Conservation (phyloP, 2,888 invertebrate genomes). For the Drosophila borealis region DNA sequence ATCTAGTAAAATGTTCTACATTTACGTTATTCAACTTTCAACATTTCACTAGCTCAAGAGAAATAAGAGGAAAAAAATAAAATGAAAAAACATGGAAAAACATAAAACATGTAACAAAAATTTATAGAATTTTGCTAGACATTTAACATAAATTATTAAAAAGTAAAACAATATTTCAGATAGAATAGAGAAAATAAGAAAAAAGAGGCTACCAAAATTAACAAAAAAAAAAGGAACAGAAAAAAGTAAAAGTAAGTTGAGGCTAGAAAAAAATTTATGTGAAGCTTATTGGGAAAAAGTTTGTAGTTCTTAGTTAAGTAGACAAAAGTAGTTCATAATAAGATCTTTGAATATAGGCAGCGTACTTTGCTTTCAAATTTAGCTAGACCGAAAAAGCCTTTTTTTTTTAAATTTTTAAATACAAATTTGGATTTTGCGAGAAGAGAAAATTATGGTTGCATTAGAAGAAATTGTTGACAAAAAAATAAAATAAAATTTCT, state of each 20-base stretch:
- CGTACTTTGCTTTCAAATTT: slow-evolving; percentile 58
- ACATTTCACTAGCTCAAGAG: slow-evolving; percentile 34
- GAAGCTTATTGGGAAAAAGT: slow-evolving; percentile 53
- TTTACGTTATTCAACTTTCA: slow-evolving; percentile 37
- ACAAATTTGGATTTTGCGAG: slow-evolving; percentile 30
- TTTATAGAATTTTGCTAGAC: slow-evolving; percentile 30
- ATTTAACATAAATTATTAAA: slow-evolving; percentile 45
- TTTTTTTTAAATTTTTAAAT: slow-evolving; percentile 12
- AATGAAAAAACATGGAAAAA: slow-evolving; percentile 16
- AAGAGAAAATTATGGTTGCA: slow-evolving; percentile 30
- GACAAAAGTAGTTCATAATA: slow-evolving; percentile 58
- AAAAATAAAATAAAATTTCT: slow-evolving; percentile 9
- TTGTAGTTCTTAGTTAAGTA: slow-evolving; percentile 46
- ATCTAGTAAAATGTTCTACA: slow-evolving; percentile 27
- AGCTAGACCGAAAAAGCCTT: slow-evolving; percentile 50
- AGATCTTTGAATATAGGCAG: slow-evolving; percentile 50
- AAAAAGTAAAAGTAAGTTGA: slow-evolving; percentile 40
- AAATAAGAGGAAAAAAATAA: slow-evolving; percentile 1
- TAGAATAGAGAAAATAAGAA: slow-evolving; percentile 3
- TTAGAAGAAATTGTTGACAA: slow-evolving; percentile 31
- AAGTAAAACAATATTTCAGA: slow-evolving; percentile 8
- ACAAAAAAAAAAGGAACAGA: slow-evolving; percentile 37
- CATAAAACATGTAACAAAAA: slow-evolving; percentile 42
- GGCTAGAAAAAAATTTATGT: slow-evolving; percentile 39
- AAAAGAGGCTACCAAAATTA: slow-evolving; percentile 9